Evolutionary conservation across 2,113 vertebrate genomes (phyloP), one percentile per base, ranked within the genome.

Genomic region (Tenebrosternarchus preto): DNA sequence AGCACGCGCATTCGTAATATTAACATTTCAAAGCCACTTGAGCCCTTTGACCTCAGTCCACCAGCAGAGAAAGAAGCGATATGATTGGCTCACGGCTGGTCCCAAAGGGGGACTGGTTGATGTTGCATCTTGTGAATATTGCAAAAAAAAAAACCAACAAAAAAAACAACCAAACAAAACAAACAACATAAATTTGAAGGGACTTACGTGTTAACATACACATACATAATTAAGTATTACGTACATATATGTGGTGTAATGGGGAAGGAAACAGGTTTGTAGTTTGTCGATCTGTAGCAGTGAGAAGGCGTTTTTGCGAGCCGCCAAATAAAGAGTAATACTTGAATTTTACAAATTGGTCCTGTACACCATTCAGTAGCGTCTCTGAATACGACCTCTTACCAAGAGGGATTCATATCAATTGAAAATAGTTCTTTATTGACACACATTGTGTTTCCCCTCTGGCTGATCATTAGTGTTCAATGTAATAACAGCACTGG

Each of bases 241-340:
- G 91, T 93, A 93, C 91, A 92, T 89, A 91, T 92, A 93, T 92
- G 90, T 85, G 88, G 88, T 84, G 75, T 87, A 87, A 84, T 85
- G 83, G 87, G 79, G 76, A 90, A 83, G 85, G 87, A 92, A 89
- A 88, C 81, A 91, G 91, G 93, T 90, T 90, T 81, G 50, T 85
- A 79, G 84, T 86, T 90, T 83, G 87, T 93, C 91, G 88, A 88
- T 89, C 92, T 90, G 92, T 93, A 94, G 89, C 92, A 86, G 90
- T 93, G 91, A 91, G 89, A 92, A 93, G 94, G 92, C 93, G 94
- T 93, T 92, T 91, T 94, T 92, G 94, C 95, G 94, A 93, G 91
- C 95, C 91, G 91, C 91, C 93, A 93, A 93, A 92, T 90, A 50
- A 86, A 90, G 90, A 88, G 89, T 92, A 92, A 92, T 92, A 93